A percentile compares a stretch with the other conserved stretches of the same genome.
Evolutionary conservation across 2,113 vertebrate species (phyloP).

Genomic region (Dromiciops gliroides): DNA sequence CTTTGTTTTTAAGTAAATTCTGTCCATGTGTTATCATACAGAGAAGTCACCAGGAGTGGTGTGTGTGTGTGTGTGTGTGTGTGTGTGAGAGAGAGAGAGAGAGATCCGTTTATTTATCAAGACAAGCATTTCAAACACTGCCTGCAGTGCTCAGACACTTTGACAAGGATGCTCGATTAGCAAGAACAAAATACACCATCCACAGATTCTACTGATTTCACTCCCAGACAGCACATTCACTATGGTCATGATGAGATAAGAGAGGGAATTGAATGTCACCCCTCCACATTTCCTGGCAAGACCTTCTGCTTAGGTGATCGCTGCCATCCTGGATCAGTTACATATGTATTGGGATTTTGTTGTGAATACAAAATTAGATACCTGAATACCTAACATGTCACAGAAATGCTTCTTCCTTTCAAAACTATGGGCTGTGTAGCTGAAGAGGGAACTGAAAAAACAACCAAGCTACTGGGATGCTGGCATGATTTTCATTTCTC

Average conservation of each 20-base stretch:
- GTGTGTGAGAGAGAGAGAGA: too few species aligned
- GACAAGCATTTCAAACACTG: background rate
- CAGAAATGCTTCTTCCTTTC: slow-evolving; percentile 32
- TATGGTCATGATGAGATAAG: background rate
- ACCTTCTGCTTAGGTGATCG: slow-evolving; percentile 7
- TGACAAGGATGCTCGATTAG: background rate
- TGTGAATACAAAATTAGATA: slow-evolving; percentile 5
- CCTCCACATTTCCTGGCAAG: slow-evolving; percentile 41
- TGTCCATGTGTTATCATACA: background rate
- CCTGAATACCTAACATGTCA: slow-evolving; percentile 31
- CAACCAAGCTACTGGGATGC: background rate
- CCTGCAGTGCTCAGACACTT: background rate
- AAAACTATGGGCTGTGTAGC: background rate
- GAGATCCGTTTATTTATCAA: background rate
- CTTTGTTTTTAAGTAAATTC: background rate
- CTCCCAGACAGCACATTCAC: background rate
- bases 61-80: background rate
- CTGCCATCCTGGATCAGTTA: background rate
- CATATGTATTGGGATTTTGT: background rate
- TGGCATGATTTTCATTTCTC: background rate
- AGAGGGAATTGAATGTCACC: background rate
- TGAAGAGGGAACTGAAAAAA: background rate
- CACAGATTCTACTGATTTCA: background rate
- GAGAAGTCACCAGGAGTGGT: background rate
- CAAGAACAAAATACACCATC: background rate